Evolutionary conservation across 1,140 invertebrate species (phyloP), one percentile per base, ranked within the genome.

Genomic region (Aphis craccivora): DNA sequence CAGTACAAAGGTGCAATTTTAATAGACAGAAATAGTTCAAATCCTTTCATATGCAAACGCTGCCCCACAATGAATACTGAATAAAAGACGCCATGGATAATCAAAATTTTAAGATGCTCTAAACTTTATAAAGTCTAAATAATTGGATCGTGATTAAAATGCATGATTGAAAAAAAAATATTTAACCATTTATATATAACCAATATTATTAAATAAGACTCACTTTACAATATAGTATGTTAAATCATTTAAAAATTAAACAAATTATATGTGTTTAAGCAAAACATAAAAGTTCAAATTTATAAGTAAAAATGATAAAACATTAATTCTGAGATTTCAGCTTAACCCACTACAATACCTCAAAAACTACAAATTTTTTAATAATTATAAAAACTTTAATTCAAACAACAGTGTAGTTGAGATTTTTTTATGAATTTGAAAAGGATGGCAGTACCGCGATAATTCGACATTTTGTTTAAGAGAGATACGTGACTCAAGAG

Each of bases 1-100:
- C 14, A 43, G 43, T 86, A 86, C 84, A 86, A 86, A 86, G 43
- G 84, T 86, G 84, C 84, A 45, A 30, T 86, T 45, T 86, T 86
- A 86, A 86, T 30, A 4, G 25, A 45, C 14, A 86, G 23, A 86
- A 45, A 84, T 84, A 25, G 22, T 84, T 84, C 40, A 40, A 84
- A 84, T 3, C 40, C 83, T 25, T 40, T 84, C 83, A 40, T 40
- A 40, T 40, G 37, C 83, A 84, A 37, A 84, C 9, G 9, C 9
- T 1, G 83, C 11, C 4, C n/a, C 18, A 14, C 30, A 76, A n/a
- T 76, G 60, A 76, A 76, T n/a, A 35, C 30, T 76, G n/a, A n/a
- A 76, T 76, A 67, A 67, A n/a, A 35, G 30, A 18, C 14, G 4
- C 60, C 30, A 18, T n/a, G 4, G 14, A 76, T 76, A n/a, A 76